A percentile compares a stretch with the other conserved stretches of the same genome.
Conservation (phyloP, 2,113 vertebrate genomes). For the Lophochroa leadbeateri region DNA sequence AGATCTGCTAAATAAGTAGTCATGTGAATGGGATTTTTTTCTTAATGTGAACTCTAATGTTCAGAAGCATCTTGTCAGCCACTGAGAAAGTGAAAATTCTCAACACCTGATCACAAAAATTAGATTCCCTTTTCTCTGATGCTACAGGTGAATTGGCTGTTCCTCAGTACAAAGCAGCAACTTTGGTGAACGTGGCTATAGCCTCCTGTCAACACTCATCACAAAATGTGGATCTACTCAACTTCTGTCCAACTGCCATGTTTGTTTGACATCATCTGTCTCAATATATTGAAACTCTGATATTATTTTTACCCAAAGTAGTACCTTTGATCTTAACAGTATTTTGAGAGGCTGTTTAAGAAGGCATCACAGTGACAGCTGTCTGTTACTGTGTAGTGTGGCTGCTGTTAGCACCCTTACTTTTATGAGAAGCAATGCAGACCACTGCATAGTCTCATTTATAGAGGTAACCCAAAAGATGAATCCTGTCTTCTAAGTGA, state of each 20-base stretch:
- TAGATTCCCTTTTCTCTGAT: not conserved
- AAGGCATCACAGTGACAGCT: not conserved
- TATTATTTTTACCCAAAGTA: not conserved
- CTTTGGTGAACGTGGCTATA: not conserved
- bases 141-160: not conserved
- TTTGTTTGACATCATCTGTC: not conserved
- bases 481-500: not conserved
- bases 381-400: not conserved
- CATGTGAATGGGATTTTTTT: not conserved
- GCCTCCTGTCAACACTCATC: not conserved
- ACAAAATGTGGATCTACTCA: not conserved
- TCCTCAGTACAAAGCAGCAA: not conserved
- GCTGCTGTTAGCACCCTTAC: not conserved
- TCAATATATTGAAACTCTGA: not conserved
- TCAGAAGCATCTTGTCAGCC: not conserved
- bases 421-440: not conserved
- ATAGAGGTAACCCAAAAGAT: not conserved
- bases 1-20: not conserved
- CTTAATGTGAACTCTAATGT: not conserved
- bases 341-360: not conserved
- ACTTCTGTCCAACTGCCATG: not conserved
- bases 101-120: not conserved
- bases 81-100: not conserved
- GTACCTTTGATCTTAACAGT: not conserved
- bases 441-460: not conserved